Evolutionary conservation across 2,888 invertebrate genomes (phyloP).

Genomic region (Eudasyphora cyanicolor): DNA sequence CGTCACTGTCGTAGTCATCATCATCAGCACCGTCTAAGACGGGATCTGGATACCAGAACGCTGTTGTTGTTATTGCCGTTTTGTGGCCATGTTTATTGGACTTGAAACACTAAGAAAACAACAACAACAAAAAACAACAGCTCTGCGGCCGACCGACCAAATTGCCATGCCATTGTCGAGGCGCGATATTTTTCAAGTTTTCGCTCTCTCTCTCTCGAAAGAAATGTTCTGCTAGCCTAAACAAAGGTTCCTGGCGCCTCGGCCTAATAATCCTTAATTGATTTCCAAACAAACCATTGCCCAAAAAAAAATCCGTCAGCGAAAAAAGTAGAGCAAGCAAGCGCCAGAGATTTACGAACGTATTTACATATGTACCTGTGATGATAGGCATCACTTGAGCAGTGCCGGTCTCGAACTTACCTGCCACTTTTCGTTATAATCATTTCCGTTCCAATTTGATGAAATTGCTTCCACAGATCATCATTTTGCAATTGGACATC

Average conservation of each 20-base stretch:
- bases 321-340: neutral
- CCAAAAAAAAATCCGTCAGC: neutral
- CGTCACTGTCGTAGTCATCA: no score
- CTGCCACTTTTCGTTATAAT: slow-evolving; percentile 91
- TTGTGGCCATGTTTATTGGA: no score
- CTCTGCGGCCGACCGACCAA: slow-evolving; percentile 2
- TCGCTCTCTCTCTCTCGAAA: no score
- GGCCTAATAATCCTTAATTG: slow-evolving; percentile 50
- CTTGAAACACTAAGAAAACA: no score
- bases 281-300: slow-evolving; percentile 33
- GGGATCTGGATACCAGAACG: no score
- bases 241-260: slow-evolving; percentile 65
- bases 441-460: slow-evolving; percentile 89
- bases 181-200: slow-evolving; percentile 63
- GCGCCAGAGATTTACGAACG: slow-evolving; percentile 32
- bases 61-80: neutral
- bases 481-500: slow-evolving; percentile 85
- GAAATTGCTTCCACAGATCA: slow-evolving; percentile 87
- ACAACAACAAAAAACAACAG: slow-evolving; percentile 17
- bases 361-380: no score
- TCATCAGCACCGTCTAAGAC: neutral
- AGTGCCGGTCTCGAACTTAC: slow-evolving; percentile 80
- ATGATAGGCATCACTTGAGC: neutral
- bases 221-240: slow-evolving; percentile 20
- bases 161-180: slow-evolving; percentile 38